Evolutionary conservation across 2,888 invertebrate genomes (phyloP).

Genomic region (Brachypterus glaber): DNA sequence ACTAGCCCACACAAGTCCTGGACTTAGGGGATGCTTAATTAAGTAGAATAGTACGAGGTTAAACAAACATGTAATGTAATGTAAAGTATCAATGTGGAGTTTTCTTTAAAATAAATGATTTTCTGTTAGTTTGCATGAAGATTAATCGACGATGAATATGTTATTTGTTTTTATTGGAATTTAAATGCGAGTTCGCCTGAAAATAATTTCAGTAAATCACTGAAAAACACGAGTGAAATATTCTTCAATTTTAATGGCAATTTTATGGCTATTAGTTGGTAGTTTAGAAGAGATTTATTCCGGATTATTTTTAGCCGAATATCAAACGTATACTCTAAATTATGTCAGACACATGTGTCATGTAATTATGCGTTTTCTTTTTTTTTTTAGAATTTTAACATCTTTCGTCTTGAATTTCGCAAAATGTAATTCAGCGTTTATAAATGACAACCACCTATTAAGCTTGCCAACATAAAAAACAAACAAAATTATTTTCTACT

Average conservation of each 20-base stretch:
- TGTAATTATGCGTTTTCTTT: constrained; percentile 23
- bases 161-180: too few relatives aligned
- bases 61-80: too few relatives aligned
- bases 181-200: too few relatives aligned
- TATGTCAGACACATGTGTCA: constrained; percentile 28
- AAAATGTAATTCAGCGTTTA: constrained; percentile 25
- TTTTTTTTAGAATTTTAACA: constrained; percentile 15
- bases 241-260: not conserved
- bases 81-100: too few relatives aligned
- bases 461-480: constrained; percentile 26
- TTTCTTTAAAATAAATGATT: too few relatives aligned
- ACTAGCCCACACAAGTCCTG: too few relatives aligned
- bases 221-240: too few relatives aligned
- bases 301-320: not conserved
- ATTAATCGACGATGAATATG: too few relatives aligned
- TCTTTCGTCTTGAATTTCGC: constrained; percentile 10
- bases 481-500: constrained; percentile 13
- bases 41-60: too few relatives aligned
- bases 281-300: constrained; percentile 3
- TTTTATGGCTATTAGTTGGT: constrained; percentile 3
- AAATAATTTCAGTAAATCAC: too few relatives aligned
- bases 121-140: too few relatives aligned
- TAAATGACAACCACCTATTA: constrained; percentile 28
- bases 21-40: too few relatives aligned
- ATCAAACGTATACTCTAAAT: constrained; percentile 16